Conservation (phyloP, 2,888 invertebrate genomes). For the Trachelus troglodyta region DNA sequence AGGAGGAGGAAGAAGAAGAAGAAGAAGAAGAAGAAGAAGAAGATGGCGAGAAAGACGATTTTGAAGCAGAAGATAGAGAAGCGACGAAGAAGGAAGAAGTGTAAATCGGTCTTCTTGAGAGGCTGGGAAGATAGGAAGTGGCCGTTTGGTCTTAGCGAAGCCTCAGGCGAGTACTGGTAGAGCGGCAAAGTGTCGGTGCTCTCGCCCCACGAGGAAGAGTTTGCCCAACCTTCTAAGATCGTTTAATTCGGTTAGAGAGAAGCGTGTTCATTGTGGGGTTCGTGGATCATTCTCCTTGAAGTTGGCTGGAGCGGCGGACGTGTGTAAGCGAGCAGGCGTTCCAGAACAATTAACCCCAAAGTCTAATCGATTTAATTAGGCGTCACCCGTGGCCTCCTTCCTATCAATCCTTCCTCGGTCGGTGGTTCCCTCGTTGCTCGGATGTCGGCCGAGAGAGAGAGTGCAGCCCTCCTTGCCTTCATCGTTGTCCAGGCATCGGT, state of each 20-base stretch:
- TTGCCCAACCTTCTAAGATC: slow-evolving; percentile 29
- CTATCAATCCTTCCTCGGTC: slow-evolving; percentile 38
- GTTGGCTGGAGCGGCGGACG: slow-evolving; percentile 12
- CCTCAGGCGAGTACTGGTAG: not conserved
- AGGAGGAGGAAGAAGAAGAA: slow-evolving; percentile 5
- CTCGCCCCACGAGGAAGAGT: slow-evolving; percentile 13
- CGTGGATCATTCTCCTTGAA: slow-evolving; percentile 31
- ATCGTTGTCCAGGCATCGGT: slow-evolving; percentile 12
- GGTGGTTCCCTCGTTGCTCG: slow-evolving; percentile 8
- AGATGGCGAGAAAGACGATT: slow-evolving; percentile 16
- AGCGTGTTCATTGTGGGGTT: slow-evolving; percentile 22
- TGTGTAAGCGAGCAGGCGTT: slow-evolving; percentile 40
- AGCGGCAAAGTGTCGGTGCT: slow-evolving; percentile 10
- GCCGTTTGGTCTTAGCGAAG: slow-evolving; percentile 3
- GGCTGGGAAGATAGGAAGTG: slow-evolving; percentile 3
- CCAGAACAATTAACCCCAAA: slow-evolving; percentile 62
- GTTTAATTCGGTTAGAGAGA: slow-evolving; percentile 29
- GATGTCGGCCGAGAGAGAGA: slow-evolving; percentile 2
- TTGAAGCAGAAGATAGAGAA: not conserved
- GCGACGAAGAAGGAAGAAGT: not conserved
- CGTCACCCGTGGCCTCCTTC: slow-evolving; percentile 43
- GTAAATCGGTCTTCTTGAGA: not conserved
- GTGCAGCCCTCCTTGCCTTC: slow-evolving; percentile 3
- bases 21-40: slow-evolving; percentile 22
- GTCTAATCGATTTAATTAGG: slow-evolving; percentile 61